Evolutionary conservation across 1,140 invertebrate genomes (phyloP).

Genomic region (Drosophila nebulosa): DNA sequence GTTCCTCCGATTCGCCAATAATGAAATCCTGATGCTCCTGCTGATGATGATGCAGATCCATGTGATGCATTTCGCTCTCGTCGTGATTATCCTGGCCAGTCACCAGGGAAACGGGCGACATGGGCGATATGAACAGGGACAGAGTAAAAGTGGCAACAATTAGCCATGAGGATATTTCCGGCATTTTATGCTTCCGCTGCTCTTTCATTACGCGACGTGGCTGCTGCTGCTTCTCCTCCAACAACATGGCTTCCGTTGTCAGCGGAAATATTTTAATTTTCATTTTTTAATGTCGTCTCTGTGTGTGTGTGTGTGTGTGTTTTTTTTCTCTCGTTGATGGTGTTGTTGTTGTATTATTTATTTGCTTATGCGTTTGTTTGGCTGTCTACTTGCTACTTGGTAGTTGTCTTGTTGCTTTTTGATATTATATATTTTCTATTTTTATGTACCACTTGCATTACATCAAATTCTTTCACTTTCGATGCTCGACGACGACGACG

Average conservation of each 20-base stretch:
- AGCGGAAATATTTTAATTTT: slow-evolving; percentile 77
- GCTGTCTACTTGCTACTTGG: neutral
- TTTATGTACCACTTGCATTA: neutral
- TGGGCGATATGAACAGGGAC: slow-evolving; percentile 42
- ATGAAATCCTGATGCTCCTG: slow-evolving; percentile 67
- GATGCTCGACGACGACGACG: slow-evolving; percentile 27
- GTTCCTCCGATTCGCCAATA: slow-evolving; percentile 70
- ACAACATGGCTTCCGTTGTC: slow-evolving; percentile 56
- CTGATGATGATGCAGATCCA: slow-evolving; percentile 56
- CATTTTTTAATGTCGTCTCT: slow-evolving; percentile 37
- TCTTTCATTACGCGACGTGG: slow-evolving; percentile 49
- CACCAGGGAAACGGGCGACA: slow-evolving; percentile 19
- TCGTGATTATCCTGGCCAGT: slow-evolving; percentile 47
- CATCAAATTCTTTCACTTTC: slow-evolving; percentile 38
- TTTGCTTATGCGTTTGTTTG: slow-evolving; percentile 47
- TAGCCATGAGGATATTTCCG: slow-evolving; percentile 80
- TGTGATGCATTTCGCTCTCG: slow-evolving; percentile 54
- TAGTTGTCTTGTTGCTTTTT: slow-evolving; percentile 9
- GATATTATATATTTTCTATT: slow-evolving; percentile 8
- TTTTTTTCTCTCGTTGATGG: slow-evolving; percentile 1
- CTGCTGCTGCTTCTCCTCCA: slow-evolving; percentile 27
- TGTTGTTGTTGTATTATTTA: slow-evolving; percentile 24
- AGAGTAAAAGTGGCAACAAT: slow-evolving; percentile 65
- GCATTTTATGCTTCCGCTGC: slow-evolving; percentile 75
- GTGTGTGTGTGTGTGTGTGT: neutral